phyloP scores from a whole-genome alignment of 1,140 invertebrate genomes.

The Listronotus oregonensis region DNA sequence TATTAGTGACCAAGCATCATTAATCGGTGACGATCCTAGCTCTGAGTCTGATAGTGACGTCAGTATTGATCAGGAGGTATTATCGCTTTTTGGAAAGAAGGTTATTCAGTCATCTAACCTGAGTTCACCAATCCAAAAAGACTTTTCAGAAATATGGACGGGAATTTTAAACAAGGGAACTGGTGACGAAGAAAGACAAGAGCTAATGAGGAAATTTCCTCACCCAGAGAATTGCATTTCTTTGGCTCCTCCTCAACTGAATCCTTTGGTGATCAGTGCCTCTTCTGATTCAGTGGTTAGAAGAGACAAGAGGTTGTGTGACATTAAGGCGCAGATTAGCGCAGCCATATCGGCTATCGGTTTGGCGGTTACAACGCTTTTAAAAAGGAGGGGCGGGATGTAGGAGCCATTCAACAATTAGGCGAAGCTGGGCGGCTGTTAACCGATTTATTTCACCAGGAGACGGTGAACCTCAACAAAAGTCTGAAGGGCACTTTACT shows the following conservation, averaged over 20 bases:
- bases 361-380: not conserved
- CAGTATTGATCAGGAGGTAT: too few relatives aligned
- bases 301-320: not conserved
- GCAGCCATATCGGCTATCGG: conserved; percentile 6
- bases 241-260: conserved; percentile 3
- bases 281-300: not conserved
- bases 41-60: too few relatives aligned
- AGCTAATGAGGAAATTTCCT: not conserved
- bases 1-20: too few relatives aligned
- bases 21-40: too few relatives aligned
- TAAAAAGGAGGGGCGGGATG: too few relatives aligned
- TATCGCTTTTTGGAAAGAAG: too few relatives aligned
- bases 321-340: not conserved
- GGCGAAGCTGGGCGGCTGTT: too few relatives aligned
- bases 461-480: too few relatives aligned
- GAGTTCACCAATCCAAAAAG: not conserved
- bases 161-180: conserved; percentile 1
- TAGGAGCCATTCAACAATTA: too few relatives aligned
- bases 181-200: not conserved
- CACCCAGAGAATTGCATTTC: conserved; percentile 1
- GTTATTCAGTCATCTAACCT: too few relatives aligned
- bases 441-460: too few relatives aligned
- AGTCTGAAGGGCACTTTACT: too few relatives aligned
- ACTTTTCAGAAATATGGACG: not conserved
- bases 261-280: not conserved